These are phyloP conservation scores for Cerceris rybyensis DNA, from an alignment of 2,888 invertebrate genomes.

Conservation along the genomic window DNA sequence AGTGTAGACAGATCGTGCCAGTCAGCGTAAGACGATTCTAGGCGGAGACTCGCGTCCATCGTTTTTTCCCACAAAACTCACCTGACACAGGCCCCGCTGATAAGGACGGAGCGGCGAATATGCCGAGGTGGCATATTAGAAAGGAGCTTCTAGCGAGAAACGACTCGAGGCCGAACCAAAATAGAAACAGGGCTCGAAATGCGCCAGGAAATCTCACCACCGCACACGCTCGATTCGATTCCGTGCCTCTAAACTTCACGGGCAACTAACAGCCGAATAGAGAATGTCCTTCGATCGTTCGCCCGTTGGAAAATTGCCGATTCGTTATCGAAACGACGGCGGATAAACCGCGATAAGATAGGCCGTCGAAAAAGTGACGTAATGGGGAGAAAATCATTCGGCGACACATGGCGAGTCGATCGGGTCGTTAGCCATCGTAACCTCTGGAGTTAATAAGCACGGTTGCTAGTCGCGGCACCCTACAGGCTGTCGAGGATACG, in stretches of 20 bases:
- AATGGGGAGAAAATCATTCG: neutral
- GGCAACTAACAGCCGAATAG: too few relatives aligned
- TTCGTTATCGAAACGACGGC: neutral
- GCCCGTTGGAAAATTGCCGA: neutral
- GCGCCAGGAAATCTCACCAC: too few relatives aligned
- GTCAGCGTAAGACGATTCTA: constrained; percentile 77
- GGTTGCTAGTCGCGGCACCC: constrained; percentile 26
- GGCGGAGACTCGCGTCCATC: constrained; percentile 68
- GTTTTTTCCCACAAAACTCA: constrained; percentile 80
- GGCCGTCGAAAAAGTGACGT: neutral
- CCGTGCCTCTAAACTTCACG: too few relatives aligned
- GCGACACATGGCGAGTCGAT: constrained; percentile 45
- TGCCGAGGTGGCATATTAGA: constrained; percentile 57
- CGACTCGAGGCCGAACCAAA: too few relatives aligned
- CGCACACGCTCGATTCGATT: too few relatives aligned
- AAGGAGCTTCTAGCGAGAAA: neutral
- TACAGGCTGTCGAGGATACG: constrained; percentile 56
- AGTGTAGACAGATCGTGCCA: constrained; percentile 71
- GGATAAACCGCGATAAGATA: neutral
- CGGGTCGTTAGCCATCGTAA: constrained; percentile 44
- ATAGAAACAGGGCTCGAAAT: too few relatives aligned
- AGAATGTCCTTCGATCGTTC: neutral
- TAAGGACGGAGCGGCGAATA: constrained; percentile 61
- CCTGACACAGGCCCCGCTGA: constrained; percentile 73
- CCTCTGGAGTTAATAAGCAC: constrained; percentile 15